These are phyloP conservation scores for Zele albiditarsus DNA, from an alignment of 2,888 invertebrate species.

Conservation along the genomic window DNA sequence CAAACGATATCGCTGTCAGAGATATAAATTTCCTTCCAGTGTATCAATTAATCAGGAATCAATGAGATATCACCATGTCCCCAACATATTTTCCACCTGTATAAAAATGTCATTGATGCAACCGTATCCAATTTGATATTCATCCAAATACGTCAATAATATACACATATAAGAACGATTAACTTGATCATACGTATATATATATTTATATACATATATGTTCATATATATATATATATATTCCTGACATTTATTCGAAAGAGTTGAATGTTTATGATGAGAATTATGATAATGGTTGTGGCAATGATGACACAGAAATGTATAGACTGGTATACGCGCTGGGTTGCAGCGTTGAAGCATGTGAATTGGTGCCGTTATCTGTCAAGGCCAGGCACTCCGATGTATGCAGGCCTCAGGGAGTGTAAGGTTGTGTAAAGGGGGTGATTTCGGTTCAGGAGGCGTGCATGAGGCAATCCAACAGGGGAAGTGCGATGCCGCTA, in stretches of 20 bases:
- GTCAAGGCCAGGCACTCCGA: conserved; percentile 48
- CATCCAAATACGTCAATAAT: too few species aligned
- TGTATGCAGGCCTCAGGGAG: conserved; percentile 40
- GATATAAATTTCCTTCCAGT: too few species aligned
- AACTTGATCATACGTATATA: not conserved
- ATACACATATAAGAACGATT: too few species aligned
- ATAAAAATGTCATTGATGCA: too few species aligned
- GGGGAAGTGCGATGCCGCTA: conserved; percentile 13
- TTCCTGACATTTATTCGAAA: not conserved
- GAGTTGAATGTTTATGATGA: not conserved
- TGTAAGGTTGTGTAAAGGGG: conserved; percentile 38
- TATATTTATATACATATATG: not conserved
- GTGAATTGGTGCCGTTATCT: conserved; percentile 48
- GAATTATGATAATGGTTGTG: conserved; percentile 15
- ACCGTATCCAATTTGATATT: too few species aligned
- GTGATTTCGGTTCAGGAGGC: conserved; percentile 39
- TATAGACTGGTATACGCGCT: conserved; percentile 13
- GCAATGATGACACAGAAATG: conserved; percentile 26
- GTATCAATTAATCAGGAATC: too few species aligned
- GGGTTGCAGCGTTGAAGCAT: conserved; percentile 28
- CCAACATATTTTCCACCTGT: too few species aligned
- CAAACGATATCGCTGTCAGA: too few species aligned
- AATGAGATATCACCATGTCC: too few species aligned
- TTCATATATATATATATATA: too few species aligned
- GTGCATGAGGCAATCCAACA: conserved; percentile 5